Base-by-base conservation (phyloP, 2,888 invertebrate species). In the Xylota segnis region DNA sequence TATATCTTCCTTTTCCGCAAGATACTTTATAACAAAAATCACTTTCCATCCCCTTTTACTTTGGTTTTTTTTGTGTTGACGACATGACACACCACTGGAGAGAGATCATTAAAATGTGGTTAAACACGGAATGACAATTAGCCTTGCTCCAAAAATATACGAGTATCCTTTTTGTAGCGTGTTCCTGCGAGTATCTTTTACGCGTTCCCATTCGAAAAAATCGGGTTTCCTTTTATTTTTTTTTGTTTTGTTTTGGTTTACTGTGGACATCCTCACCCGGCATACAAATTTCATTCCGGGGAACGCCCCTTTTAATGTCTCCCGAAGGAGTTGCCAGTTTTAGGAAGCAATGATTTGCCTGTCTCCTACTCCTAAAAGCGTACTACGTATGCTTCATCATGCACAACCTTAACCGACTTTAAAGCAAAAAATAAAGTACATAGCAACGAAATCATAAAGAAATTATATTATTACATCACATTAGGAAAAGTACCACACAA, bases 1-100 rank as follows among this genome's bases (percentile, higher is more conserved):
- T 78, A 83, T 83, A 78, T 83, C 83, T 83, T 83, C 83, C 83
- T 83, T 83, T 83, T 83, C 83, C 83, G 83, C 83, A 83, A 83
- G 78, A 56, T 54, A 61, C 61, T 61, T 63, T 63, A 78, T 59
- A 71, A 83, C 66, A 16, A 76, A 82, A 78, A 78, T 54, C 83
- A 72, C 78, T 83, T 83, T 83, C 54, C 83, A 83, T 83, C 71
- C 77, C 71, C 32, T 56, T 34, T n/a, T n/a, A n/a, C n/a, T n/a
- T n/a, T n/a, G n/a, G n/a, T n/a, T n/a, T n/a, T n/a, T 34, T 10
- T 65, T 23, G 23, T 23, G 23, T 52, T 77, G 72, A 68, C 72
- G 72, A 81, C 84, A 81, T 75, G 75, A 81, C 70, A 81, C 81
- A 81, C 63, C 61, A 56, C 29, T 23, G 81, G 40, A 52, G 74